Conservation (phyloP, 2,797 vertebrate genomes). For the Rallus crepitans region DNA sequence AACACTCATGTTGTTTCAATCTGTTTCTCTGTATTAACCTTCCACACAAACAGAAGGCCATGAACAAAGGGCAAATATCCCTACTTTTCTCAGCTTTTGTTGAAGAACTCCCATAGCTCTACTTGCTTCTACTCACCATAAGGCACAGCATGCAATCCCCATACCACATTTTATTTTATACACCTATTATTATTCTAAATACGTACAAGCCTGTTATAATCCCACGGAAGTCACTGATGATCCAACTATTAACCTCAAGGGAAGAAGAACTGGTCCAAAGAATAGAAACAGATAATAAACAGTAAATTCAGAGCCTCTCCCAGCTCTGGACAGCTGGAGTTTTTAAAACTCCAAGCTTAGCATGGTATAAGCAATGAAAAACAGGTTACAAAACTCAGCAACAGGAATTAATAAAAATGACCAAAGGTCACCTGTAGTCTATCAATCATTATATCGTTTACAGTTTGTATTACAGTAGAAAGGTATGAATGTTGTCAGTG, state of each 20-base stretch:
- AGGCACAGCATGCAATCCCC: neutral
- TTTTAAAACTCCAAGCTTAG: neutral
- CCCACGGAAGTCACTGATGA: neutral
- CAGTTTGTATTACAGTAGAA: slow-evolving; percentile 23
- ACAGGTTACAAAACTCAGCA: slow-evolving; percentile 32
- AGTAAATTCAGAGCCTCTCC: neutral
- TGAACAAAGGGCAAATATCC: neutral
- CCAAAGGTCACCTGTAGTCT: neutral
- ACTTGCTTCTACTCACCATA: neutral
- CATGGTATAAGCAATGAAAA: neutral
- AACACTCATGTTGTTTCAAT: neutral
- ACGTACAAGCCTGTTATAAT: neutral
- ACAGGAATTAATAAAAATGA: slow-evolving; percentile 66
- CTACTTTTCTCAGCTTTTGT: neutral
- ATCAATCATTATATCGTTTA: neutral
- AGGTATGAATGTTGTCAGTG: slow-evolving; percentile 22
- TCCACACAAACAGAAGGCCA: neutral
- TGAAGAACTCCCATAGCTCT: neutral
- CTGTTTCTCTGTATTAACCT: neutral
- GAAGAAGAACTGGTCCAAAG: neutral
- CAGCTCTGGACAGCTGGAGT: neutral
- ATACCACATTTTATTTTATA: neutral
- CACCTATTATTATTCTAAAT: neutral
- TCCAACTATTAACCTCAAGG: neutral
- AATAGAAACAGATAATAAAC: neutral